Conservation (phyloP, 2,888 invertebrate genomes). For the Folsomia manolachei region DNA sequence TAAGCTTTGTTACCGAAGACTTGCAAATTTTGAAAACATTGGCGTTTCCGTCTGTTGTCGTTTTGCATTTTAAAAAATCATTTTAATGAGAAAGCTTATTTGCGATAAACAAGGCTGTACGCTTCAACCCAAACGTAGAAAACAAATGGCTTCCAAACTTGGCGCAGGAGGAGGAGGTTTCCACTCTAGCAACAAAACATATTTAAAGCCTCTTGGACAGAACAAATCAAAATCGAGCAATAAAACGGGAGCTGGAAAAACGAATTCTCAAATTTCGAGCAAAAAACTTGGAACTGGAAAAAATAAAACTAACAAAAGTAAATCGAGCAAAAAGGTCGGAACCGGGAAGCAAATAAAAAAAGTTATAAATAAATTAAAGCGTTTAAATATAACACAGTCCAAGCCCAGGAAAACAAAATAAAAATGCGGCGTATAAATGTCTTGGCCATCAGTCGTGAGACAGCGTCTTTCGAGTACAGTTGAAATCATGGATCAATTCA, state of each 20-base stretch:
- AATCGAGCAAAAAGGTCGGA: neutral
- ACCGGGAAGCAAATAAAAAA: no score
- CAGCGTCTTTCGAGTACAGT: no score
- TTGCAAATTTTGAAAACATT: neutral
- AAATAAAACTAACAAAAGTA: neutral
- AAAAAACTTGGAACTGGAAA: neutral
- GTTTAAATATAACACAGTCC: no score
- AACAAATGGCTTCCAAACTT: neutral
- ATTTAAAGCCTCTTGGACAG: neutral
- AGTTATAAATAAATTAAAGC: no score
- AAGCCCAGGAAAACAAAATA: no score
- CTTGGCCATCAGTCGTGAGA: no score
- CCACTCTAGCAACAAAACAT: neutral
- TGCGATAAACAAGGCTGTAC: neutral
- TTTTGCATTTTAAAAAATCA: neutral
- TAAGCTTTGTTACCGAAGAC: neutral
- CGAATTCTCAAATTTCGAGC: no score
- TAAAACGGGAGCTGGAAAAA: neutral
- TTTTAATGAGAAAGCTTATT: neutral
- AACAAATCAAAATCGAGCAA: neutral
- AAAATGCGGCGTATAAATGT: no score
- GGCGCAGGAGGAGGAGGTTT: neutral
- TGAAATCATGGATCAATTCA: neutral
- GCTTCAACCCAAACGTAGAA: neutral
- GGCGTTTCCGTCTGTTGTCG: neutral